These are phyloP conservation scores for Crossocerus cetratus DNA, from an alignment of 2,888 invertebrate species.

Conservation along the genomic window DNA sequence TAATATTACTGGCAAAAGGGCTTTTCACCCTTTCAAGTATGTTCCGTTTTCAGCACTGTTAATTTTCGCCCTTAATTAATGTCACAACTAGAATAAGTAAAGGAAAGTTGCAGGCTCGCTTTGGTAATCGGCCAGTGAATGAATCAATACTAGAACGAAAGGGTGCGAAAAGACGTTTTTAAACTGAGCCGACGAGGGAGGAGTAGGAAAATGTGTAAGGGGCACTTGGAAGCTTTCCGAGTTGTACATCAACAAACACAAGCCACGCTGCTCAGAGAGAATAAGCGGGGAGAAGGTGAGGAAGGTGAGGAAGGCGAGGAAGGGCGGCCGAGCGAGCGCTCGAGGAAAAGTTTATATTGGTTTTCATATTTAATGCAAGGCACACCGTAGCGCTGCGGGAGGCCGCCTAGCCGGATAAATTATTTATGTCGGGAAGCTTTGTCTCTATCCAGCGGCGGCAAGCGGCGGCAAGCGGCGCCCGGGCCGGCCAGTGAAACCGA, in stretches of 20 bases:
- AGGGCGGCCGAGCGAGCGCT: conserved; percentile 19
- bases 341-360: conserved; percentile 71
- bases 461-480: conserved; percentile 10
- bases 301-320: neutral
- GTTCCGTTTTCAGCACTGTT: no score
- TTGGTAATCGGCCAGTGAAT: no score
- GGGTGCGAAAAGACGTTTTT: no score
- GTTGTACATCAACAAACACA: neutral
- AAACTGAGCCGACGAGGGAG: no score
- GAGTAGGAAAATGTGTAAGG: no score
- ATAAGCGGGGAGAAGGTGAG: neutral
- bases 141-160: no score
- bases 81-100: no score
- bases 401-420: conserved; percentile 59
- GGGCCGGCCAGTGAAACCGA: neutral
- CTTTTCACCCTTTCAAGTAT: no score
- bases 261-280: neutral
- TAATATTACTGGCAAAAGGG: no score
- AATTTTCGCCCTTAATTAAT: no score
- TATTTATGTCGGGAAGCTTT: conserved; percentile 64
- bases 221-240: neutral
- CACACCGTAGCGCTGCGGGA: conserved; percentile 40
- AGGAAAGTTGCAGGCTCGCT: no score
- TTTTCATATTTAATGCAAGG: conserved; percentile 74
- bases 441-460: conserved; percentile 36